phyloP scores from a whole-genome alignment of 92 coral and sea anemone species.

The Hydrozoanthus gracilis region DNA sequence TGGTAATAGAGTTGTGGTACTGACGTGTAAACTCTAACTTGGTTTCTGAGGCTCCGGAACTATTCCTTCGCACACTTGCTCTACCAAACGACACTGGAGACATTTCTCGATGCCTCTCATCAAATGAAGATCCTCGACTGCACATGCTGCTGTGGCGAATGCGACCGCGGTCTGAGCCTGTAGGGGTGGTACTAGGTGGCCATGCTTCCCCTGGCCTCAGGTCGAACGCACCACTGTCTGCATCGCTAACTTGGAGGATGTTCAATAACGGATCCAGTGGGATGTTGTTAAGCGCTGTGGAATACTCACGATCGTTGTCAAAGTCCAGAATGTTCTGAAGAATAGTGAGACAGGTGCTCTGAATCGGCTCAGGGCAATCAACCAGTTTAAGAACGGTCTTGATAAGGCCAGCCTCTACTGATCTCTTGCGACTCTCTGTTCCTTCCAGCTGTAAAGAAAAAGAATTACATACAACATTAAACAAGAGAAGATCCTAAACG shows the following conservation, averaged over 20 bases:
- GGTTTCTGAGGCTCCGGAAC: slow-evolving; percentile 82
- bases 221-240: slow-evolving; percentile 88
- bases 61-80: slow-evolving; percentile 72
- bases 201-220: slow-evolving; percentile 79
- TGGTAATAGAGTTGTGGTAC: slow-evolving; percentile 51
- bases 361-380: slow-evolving; percentile 88
- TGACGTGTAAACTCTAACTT: slow-evolving; percentile 61
- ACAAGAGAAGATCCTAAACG: not conserved
- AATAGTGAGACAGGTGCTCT: slow-evolving; percentile 94
- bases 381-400: slow-evolving; percentile 92
- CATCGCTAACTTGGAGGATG: slow-evolving; percentile 81
- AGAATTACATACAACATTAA: not conserved
- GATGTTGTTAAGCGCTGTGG: slow-evolving; percentile 87
- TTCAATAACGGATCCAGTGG: slow-evolving; percentile 91
- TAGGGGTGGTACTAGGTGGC: slow-evolving; percentile 57
- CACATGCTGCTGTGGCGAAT: slow-evolving; percentile 78
- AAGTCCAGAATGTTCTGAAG: slow-evolving; percentile 93
- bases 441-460: slow-evolving; percentile 83
- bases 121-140: slow-evolving; percentile 78
- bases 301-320: slow-evolving; percentile 92
- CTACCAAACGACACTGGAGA: slow-evolving; percentile 60
- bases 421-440: slow-evolving; percentile 94
- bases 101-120: slow-evolving; percentile 64
- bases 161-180: slow-evolving; percentile 56
- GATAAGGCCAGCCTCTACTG: slow-evolving; percentile 96